A percentile compares a stretch with the other conserved stretches of the same genome.
These are phyloP conservation scores for Microtus richardsoni DNA, from an alignment of 2,113 vertebrate genomes.

Conservation along the genomic window DNA sequence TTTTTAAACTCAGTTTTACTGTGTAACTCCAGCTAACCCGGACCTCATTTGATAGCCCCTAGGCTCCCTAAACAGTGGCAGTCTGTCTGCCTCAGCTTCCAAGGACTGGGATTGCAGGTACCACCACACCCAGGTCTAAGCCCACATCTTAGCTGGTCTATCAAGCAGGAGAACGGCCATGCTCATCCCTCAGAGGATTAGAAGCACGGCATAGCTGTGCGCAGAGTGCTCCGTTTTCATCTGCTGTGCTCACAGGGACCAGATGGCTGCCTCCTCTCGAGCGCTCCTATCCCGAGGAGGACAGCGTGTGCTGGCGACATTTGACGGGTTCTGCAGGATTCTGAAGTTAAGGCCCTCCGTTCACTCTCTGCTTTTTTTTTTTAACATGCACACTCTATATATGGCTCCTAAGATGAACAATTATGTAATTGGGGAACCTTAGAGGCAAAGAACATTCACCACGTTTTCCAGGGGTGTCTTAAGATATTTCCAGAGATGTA, in stretches of 20 bases:
- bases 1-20: background rate
- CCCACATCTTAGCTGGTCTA: background rate
- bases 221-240: slow-evolving; percentile 45
- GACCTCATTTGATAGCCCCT: background rate
- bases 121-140: background rate
- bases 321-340: slow-evolving; percentile 46
- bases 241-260: slow-evolving; percentile 74
- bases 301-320: slow-evolving; percentile 67
- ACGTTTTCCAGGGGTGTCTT: slow-evolving; percentile 19
- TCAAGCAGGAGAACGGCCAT: slow-evolving; percentile 22
- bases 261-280: slow-evolving; percentile 80
- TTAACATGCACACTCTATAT: slow-evolving; percentile 32
- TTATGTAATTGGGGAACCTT: slow-evolving; percentile 37
- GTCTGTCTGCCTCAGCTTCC: background rate
- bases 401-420: background rate
- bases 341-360: slow-evolving; percentile 20
- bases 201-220: slow-evolving; percentile 45
- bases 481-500: background rate
- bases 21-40: background rate
- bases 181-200: slow-evolving; percentile 9
- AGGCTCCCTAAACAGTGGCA: background rate
- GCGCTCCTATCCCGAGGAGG: slow-evolving; percentile 67
- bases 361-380: slow-evolving; percentile 30
- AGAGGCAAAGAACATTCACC: background rate
- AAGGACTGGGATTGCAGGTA: background rate